Evolutionary conservation across 2,888 invertebrate genomes (phyloP), one percentile per base, ranked within the genome.

Genomic region (Cylindroiulus punctatus): DNA sequence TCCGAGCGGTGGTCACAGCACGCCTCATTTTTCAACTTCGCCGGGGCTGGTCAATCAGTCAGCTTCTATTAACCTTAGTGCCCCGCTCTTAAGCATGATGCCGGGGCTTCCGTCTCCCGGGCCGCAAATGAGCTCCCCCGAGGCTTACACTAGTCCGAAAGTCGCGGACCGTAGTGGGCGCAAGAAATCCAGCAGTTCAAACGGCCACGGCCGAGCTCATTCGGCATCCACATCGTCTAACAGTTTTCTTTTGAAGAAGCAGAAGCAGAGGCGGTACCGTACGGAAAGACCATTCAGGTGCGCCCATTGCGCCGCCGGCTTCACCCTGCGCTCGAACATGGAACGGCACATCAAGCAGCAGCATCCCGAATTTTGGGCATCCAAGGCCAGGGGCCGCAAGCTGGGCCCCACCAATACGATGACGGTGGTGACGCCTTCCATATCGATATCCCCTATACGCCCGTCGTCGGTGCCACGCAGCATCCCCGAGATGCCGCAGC

Each of bases 331-430:
- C n/a, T 97, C 97, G 14, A 97, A 98, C 89, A 97, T 97, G 96
- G 97, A 97, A 90, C 93, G 97, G 0, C 98, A 98, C 89, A 96
- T 97, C 3, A 97, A 97, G 90, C 97, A 97, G 89, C 97, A 97
- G 89, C 98, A 98, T 92, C 97, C 97, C 0, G 95, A 96, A 88
- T 95, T 94, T 90, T 97, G 97, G 95, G 95, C 95, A 86, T 95
- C 96, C 88, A 92, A 96, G 76, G 94, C 96, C 89, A 91, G 94
- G 40, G 86, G 88, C 19, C 47, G 87, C 22, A 88, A 87, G 93
- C 93, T 0, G 26, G 42, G 44, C 84, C 81, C 32, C 85, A n/a
- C 85, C 8, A 84, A 10, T n/a, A 84, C 52, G 32, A 1, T 44
- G n/a, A 76, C 36, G 14, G 32, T 76, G 42, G 40, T 57, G 12